These are phyloP conservation scores for Vespertilio murinus DNA, from an alignment of 2,797 vertebrate species.

Conservation along the genomic window DNA sequence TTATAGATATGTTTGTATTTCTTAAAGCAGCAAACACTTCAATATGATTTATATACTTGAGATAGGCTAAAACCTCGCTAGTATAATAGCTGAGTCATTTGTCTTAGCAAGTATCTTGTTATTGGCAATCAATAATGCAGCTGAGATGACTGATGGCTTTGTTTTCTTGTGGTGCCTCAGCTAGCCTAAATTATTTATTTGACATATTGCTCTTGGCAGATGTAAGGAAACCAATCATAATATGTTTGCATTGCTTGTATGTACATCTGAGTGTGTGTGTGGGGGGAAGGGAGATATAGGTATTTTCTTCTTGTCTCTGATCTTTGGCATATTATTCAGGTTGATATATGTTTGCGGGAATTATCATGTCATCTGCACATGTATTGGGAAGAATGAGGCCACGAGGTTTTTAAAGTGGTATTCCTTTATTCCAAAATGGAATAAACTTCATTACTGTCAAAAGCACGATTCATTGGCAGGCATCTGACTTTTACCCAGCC, in stretches of 20 bases:
- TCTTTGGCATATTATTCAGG: conserved; percentile 55
- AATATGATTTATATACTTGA: conserved; percentile 84
- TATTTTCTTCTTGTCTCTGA: conserved; percentile 41
- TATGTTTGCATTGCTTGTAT: conserved; percentile 76
- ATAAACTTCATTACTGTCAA: conserved; percentile 1
- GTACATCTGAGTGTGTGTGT: background rate
- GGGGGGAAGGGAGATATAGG: background rate
- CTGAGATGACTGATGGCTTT: conserved; percentile 88
- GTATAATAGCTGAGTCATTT: conserved; percentile 85
- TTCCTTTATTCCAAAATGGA: conserved; percentile 23
- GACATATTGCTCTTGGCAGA: conserved; percentile 82
- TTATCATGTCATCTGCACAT: background rate
- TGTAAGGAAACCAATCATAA: conserved; percentile 76
- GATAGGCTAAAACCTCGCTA: conserved; percentile 83
- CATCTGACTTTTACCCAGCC: background rate
- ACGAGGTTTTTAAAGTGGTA: background rate
- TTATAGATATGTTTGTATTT: conserved; percentile 79
- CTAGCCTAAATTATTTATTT: conserved; percentile 86
- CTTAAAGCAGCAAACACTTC: conserved; percentile 82
- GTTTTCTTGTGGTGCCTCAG: conserved; percentile 82
- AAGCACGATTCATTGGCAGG: background rate
- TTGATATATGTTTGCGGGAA: conserved; percentile 29
- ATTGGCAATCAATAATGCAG: conserved; percentile 89
- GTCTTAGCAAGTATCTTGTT: conserved; percentile 88
- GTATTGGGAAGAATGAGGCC: conserved; percentile 49